Conservation (phyloP, 1,140 invertebrate genomes). For the Pectinophora gossypiella region DNA sequence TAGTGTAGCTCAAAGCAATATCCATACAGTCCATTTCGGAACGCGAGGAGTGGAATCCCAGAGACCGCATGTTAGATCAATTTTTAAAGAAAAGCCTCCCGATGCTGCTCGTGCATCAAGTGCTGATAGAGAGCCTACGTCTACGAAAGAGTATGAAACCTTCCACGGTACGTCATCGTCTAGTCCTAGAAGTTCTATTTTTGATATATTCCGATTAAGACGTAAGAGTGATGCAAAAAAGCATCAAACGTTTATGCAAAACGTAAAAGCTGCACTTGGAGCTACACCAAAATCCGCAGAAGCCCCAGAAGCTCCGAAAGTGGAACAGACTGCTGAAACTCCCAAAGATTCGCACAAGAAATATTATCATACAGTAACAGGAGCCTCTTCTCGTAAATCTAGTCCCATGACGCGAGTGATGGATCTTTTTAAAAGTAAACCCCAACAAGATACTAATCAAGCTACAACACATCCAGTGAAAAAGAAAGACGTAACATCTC, state of each 20-base stretch:
- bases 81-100: slow-evolving; percentile 58
- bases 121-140: slow-evolving; percentile 47
- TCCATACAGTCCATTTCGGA: slow-evolving; percentile 66
- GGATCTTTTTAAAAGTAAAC: slow-evolving; percentile 66
- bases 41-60: slow-evolving; percentile 65
- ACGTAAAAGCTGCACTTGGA: slow-evolving; percentile 31
- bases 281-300: slow-evolving; percentile 32
- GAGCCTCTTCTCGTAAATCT: slow-evolving; percentile 59
- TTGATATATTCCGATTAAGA: slow-evolving; percentile 69
- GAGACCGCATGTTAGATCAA: slow-evolving; percentile 59
- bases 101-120: slow-evolving; percentile 49
- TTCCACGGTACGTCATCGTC: slow-evolving; percentile 64
- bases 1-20: slow-evolving; percentile 49
- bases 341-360: slow-evolving; percentile 62
- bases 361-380: slow-evolving; percentile 69
- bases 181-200: slow-evolving; percentile 69
- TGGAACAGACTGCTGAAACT: slow-evolving; percentile 37
- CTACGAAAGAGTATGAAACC: slow-evolving; percentile 65
- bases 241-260: slow-evolving; percentile 54
- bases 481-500: slow-evolving; percentile 45
- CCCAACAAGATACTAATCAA: slow-evolving; percentile 44
- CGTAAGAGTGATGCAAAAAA: slow-evolving; percentile 69
- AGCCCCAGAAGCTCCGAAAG: slow-evolving; percentile 43
- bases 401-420: slow-evolving; percentile 66
- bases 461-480: slow-evolving; percentile 35